Conservation (phyloP, 2,113 vertebrate species). For the Heloderma charlesbogerti region DNA sequence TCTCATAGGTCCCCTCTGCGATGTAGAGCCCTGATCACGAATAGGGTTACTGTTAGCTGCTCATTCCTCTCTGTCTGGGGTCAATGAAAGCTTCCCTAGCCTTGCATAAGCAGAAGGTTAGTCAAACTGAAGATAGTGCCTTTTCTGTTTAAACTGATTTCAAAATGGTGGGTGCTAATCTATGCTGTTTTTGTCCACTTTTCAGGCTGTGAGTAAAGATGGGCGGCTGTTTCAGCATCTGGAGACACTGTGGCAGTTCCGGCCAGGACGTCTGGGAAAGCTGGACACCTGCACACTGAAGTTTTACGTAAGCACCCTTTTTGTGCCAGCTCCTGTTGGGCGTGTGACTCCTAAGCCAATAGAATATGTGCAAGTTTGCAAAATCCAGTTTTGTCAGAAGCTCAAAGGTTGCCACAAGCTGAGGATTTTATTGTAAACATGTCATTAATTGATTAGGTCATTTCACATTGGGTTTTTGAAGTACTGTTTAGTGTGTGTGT, state of each 20-base stretch:
- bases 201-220: conserved; percentile 81
- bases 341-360: neutral
- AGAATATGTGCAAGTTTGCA: neutral
- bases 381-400: conserved; percentile 8
- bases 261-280: conserved; percentile 64
- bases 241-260: conserved; percentile 82
- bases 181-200: conserved; percentile 2
- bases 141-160: neutral
- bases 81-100: neutral
- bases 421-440: neutral
- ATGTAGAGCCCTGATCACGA: too few relatives aligned
- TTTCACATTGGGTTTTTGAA: neutral
- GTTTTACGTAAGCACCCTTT: conserved; percentile 77
- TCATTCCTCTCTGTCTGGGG: neutral
- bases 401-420: neutral
- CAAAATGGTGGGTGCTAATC: neutral
- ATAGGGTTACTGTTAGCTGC: neutral
- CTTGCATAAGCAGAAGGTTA: neutral
- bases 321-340: neutral
- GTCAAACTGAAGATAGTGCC: neutral
- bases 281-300: conserved; percentile 76
- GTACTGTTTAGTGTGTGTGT: neutral
- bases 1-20: too few relatives aligned
- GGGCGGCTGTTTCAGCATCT: conserved; percentile 83
- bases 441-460: neutral